These are phyloP conservation scores for Melanogrammus aeglefinus DNA, from an alignment of 2,797 vertebrate species.

Conservation along the genomic window DNA sequence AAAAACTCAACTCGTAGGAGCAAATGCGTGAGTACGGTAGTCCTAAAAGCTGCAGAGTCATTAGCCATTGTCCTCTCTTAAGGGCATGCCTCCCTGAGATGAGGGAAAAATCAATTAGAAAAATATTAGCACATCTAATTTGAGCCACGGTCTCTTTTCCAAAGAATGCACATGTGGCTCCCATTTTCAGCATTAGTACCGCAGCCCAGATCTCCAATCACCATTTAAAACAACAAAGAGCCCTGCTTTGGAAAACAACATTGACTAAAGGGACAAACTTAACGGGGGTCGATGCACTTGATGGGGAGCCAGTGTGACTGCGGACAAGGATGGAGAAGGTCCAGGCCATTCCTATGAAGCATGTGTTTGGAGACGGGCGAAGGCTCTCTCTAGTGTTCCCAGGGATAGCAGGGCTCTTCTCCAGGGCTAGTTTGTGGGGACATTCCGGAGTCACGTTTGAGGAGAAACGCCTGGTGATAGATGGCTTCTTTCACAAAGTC, in stretches of 20 bases:
- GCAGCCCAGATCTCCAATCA: constrained; percentile 32
- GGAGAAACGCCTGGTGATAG: constrained; percentile 18
- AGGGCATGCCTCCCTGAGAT: constrained; percentile 40
- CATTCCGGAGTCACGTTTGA: constrained; percentile 1
- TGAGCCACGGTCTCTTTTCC: constrained; percentile 66
- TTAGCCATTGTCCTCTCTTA: constrained; percentile 39
- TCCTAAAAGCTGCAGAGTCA: constrained; percentile 19
- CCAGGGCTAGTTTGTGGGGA: constrained; percentile 14
- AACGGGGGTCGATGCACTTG: constrained; percentile 8
- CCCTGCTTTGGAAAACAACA: constrained; percentile 31
- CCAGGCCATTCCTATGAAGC: constrained; percentile 6
- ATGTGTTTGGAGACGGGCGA: constrained; percentile 22
- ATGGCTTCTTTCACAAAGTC: constrained; percentile 21
- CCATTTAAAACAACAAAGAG: constrained; percentile 5
- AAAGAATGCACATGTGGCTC: constrained; percentile 70
- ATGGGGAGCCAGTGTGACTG: background rate
- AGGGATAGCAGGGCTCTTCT: constrained; percentile 10
- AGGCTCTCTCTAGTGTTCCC: constrained; percentile 7
- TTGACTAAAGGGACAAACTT: constrained; percentile 18
- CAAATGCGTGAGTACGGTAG: background rate
- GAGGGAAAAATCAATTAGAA: constrained; percentile 65
- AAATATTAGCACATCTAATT: constrained; percentile 62
- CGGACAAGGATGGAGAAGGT: background rate
- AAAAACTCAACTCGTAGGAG: constrained; percentile 5
- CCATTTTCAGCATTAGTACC: constrained; percentile 49